Conservation (phyloP, 1,140 invertebrate species). For the Atta cephalotes region DNA sequence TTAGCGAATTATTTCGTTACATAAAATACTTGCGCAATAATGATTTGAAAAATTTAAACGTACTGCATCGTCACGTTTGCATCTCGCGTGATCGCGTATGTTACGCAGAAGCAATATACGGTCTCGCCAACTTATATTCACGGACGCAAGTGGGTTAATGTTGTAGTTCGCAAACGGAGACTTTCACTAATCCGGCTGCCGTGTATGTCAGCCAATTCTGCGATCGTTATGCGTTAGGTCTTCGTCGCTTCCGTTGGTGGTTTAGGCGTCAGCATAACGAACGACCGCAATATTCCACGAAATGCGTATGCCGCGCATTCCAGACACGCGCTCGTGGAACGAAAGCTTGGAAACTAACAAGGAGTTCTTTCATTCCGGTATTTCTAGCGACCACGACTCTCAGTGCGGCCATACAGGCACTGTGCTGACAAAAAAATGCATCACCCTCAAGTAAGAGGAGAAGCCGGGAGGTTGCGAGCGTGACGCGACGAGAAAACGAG, state of each 20-base stretch:
- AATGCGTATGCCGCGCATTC: conserved; percentile 38
- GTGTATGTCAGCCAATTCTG: conserved; percentile 8
- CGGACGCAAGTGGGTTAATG: conserved; percentile 11
- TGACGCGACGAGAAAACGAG: conserved; percentile 48
- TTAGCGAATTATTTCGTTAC: conserved; percentile 24
- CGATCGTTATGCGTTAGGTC: conserved; percentile 24
- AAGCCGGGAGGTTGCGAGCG: conserved; percentile 5
- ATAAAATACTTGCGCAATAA: conserved; percentile 4
- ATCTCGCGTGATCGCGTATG: not conserved
- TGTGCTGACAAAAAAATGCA: conserved; percentile 66
- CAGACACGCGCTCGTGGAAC: conserved; percentile 29
- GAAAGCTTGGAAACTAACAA: conserved; percentile 77
- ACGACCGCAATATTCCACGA: conserved; percentile 34
- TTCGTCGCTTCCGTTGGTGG: not conserved
- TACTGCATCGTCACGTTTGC: too few relatives aligned
- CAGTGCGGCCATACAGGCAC: conserved; percentile 1
- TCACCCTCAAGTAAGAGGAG: conserved; percentile 59
- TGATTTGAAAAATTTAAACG: conserved; percentile 7
- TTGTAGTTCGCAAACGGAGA: conserved; percentile 27
- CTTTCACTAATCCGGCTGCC: conserved; percentile 38
- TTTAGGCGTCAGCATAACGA: conserved; percentile 34
- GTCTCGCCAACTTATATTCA: not conserved
- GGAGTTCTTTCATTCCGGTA: conserved; percentile 80
- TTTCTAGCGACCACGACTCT: conserved; percentile 42
- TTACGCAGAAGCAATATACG: not conserved